Evolutionary conservation across 2,797 vertebrate species (phyloP).

Genomic region (Glossophaga mutica): DNA sequence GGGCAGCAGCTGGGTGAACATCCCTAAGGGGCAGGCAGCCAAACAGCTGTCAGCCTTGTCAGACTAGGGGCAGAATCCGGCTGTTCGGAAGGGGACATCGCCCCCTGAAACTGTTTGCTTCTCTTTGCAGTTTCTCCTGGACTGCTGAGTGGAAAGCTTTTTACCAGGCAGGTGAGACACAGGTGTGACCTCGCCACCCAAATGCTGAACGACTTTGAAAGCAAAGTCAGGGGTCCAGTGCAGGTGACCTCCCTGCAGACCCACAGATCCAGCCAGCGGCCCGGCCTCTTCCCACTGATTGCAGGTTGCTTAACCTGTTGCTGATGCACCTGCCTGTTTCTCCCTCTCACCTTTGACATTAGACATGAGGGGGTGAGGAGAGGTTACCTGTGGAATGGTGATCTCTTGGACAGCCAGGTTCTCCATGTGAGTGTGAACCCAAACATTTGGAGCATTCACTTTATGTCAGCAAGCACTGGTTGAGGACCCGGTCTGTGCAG

Average conservation of each 20-base stretch:
- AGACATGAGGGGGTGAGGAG: background rate
- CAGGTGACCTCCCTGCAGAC: background rate
- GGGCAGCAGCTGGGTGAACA: background rate
- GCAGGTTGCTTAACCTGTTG: background rate
- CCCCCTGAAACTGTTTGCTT: background rate
- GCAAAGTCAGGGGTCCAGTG: background rate
- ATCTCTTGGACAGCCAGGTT: background rate
- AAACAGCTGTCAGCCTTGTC: background rate
- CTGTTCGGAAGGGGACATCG: background rate
- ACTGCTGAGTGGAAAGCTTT: background rate
- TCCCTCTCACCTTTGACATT: too few species aligned
- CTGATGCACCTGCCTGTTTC: background rate
- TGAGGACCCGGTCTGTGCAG: background rate
- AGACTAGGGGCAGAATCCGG: background rate
- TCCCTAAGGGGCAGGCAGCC: background rate
- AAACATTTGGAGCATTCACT: background rate
- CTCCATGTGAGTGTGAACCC: background rate
- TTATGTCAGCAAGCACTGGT: background rate
- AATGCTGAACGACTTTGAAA: conserved; percentile 50
- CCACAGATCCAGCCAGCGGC: background rate
- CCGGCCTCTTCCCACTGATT: background rate
- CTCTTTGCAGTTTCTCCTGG: background rate
- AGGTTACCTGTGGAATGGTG: background rate
- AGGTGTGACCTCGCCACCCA: conserved; percentile 47
- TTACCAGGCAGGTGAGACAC: conserved; percentile 9